phyloP scores from a whole-genome alignment of 2,113 vertebrate genomes.

The Indicator maculatus region DNA sequence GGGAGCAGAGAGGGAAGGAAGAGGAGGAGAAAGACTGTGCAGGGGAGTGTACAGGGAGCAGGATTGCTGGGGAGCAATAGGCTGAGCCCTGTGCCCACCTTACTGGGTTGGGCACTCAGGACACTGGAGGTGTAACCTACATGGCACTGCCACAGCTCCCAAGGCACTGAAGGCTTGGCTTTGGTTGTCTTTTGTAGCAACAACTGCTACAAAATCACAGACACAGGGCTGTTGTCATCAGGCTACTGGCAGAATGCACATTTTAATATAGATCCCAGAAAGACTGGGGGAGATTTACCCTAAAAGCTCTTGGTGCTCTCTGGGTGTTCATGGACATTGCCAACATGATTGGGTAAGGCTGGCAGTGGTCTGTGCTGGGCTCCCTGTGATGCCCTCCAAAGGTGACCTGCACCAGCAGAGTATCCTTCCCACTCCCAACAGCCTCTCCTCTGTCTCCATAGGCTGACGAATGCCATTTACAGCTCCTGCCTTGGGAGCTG shows the following conservation, averaged over 20 bases:
- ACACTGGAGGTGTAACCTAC: too few species aligned
- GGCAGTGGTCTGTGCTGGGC: background rate
- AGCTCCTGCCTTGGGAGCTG: background rate
- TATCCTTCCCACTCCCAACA: background rate
- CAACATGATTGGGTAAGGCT: constrained; percentile 28
- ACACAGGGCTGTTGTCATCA: constrained; percentile 48
- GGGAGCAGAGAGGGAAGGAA: too few species aligned
- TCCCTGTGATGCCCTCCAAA: background rate
- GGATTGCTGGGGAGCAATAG: too few species aligned
- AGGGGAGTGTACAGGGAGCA: too few species aligned
- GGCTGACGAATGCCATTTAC: background rate
- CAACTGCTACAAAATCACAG: constrained; percentile 30
- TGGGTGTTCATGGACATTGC: constrained; percentile 59
- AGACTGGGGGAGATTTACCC: background rate
- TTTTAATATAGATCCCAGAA: constrained; percentile 67
- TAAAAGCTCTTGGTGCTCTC: constrained; percentile 56
- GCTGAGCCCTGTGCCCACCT: too few species aligned
- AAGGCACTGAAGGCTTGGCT: constrained; percentile 58
- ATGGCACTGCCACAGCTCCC: background rate
- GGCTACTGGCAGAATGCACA: constrained; percentile 45
- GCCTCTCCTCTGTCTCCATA: background rate
- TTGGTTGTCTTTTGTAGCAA: constrained; percentile 38
- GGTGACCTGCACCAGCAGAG: background rate
- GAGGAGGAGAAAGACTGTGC: too few species aligned
- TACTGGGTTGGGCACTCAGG: too few species aligned